Evolutionary conservation across 1,140 invertebrate species (phyloP).

Genomic region (Holcopasites calliopsidis): DNA sequence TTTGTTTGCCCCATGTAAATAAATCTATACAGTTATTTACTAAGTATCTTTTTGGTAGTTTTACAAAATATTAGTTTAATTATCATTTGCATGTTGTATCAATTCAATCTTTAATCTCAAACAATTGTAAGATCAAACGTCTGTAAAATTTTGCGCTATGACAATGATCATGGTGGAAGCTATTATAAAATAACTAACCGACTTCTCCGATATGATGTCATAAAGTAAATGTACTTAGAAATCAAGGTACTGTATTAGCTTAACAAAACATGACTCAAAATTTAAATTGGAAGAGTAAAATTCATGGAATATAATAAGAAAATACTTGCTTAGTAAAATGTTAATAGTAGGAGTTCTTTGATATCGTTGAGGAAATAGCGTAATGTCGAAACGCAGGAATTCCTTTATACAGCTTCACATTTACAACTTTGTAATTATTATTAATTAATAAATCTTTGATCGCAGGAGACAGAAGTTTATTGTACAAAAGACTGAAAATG

Average conservation of each 20-base stretch:
- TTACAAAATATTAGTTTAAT: too few relatives aligned
- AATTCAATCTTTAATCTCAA: not conserved
- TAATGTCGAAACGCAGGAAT: not conserved
- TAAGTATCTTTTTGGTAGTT: too few relatives aligned
- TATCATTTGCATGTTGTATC: too few relatives aligned
- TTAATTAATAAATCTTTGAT: not conserved
- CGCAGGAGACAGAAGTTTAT: not conserved
- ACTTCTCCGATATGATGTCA: constrained; percentile 1
- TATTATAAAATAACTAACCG: not conserved
- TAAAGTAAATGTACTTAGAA: constrained; percentile 12
- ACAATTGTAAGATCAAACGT: not conserved
- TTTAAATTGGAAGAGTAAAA: not conserved
- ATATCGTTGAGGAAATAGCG: not conserved
- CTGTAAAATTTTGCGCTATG: constrained; percentile 9
- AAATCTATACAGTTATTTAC: too few relatives aligned
- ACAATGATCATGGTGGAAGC: not conserved
- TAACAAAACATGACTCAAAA: not conserved
- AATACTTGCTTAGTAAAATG: not conserved
- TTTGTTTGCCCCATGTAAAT: too few relatives aligned
- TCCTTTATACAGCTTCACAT: not conserved
- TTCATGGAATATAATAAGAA: not conserved
- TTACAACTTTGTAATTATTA: not conserved
- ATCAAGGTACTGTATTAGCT: not conserved
- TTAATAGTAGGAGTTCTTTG: not conserved
- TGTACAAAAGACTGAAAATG: not conserved